Base-by-base conservation (phyloP, 1,140 invertebrate genomes). In the Protaetia brevitarsis region DNA sequence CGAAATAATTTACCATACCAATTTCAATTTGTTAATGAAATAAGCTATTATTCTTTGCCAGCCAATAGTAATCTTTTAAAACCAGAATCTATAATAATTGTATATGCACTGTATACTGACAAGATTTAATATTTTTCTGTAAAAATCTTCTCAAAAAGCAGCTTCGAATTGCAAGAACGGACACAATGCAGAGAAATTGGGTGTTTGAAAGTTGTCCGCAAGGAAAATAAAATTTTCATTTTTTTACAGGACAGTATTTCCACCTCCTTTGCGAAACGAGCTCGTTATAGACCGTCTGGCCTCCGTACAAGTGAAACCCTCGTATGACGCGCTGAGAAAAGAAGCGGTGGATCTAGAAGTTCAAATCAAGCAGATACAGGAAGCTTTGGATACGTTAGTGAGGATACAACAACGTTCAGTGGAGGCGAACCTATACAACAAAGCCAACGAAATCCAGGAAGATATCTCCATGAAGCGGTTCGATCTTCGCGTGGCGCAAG, bases 401-500 rank as follows among this genome's bases (percentile, higher is more conserved):
- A 87, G 94, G 71, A 87, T 95, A 74, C 95, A 97, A 79, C 88
- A 89, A 73, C 90, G 95, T 83, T 95, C 85, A 74, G 82, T 87
- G 65, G 95, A 97, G 76, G 89, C 89, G 57, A 89, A 88, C 72
- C 82, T 95, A 27, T 95, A 89, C 80, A 95, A 93, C 74, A 97
- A 97, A 84, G 93, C 92, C 64, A 96, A 96, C 77, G 95, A 98
- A 81, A 80, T 94, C 19, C 91, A 98, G 81, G 94, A 97, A 80
- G 95, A 98, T 74, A 93, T 98, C 78, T 95, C 93, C 71, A 86
- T 94, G 81, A 97, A 97, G 80, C 87, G 92, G 72, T 97, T 95
- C 78, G 94, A 97, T 81, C 86, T 96, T 58, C 87, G 92, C 61
- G 89, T 94, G 23, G 92, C 94, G 26, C 93, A 95, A 78, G 86